These are phyloP conservation scores for Lysandra coridon DNA, from an alignment of 2,888 invertebrate genomes.

Conservation along the genomic window DNA sequence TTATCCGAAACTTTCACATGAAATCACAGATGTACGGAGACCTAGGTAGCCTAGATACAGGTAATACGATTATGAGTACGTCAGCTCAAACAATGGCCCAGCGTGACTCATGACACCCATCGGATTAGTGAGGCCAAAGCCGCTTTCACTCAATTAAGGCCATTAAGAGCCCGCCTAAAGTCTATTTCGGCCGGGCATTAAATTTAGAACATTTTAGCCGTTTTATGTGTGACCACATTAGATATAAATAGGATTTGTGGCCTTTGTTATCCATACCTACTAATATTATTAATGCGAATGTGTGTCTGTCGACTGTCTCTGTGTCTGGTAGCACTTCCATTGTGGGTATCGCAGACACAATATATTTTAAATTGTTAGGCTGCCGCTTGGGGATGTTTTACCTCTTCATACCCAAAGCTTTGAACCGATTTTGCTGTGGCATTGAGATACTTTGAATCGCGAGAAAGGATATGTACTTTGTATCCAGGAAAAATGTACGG, in stretches of 20 bases:
- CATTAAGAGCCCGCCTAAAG: constrained; percentile 33
- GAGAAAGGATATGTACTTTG: no score
- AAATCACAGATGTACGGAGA: constrained; percentile 13
- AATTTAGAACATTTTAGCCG: constrained; percentile 34
- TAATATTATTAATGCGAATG: no score
- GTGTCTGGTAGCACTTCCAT: no score
- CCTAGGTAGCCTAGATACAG: constrained; percentile 11
- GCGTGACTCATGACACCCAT: constrained; percentile 35
- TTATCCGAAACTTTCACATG: background rate
- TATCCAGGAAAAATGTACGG: no score
- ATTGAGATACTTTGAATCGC: no score
- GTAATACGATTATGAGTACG: constrained; percentile 20
- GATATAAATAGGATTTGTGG: background rate
- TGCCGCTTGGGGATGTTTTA: no score
- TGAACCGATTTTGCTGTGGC: no score
- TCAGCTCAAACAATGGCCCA: background rate
- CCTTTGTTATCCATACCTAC: background rate
- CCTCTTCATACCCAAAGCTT: no score
- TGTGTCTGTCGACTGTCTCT: no score
- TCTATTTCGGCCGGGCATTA: background rate
- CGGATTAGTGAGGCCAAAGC: constrained; percentile 40
- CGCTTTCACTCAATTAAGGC: constrained; percentile 43
- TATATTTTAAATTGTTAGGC: no score
- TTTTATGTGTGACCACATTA: background rate
- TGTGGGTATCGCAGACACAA: no score